phyloP scores from a whole-genome alignment of 2,888 invertebrate genomes.

The Vanessa cardui region DNA sequence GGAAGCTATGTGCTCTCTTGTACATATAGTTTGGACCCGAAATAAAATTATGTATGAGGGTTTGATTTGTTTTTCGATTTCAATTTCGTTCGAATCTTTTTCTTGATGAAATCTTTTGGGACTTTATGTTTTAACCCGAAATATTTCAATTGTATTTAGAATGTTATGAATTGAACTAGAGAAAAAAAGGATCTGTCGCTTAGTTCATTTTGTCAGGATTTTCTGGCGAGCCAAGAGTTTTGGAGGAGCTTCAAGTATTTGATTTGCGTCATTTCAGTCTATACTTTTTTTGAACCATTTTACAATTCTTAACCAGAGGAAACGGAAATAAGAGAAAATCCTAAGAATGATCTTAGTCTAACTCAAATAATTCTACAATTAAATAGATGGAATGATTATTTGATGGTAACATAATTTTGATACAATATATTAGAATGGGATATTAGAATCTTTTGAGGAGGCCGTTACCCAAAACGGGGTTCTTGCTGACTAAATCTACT shows the following conservation, averaged over 20 bases:
- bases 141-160: background rate
- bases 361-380: too few relatives aligned
- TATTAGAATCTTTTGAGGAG: too few relatives aligned
- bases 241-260: background rate
- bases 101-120: background rate
- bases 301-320: too few relatives aligned
- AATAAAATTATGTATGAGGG: conserved; percentile 30
- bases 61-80: conserved; percentile 28
- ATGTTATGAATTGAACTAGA: background rate
- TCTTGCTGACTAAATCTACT: too few relatives aligned
- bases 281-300: too few relatives aligned
- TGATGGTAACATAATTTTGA: too few relatives aligned
- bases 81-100: conserved; percentile 15
- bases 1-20: conserved; percentile 21
- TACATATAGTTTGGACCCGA: conserved; percentile 24
- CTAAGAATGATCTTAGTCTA: too few relatives aligned
- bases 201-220: background rate
- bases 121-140: background rate
- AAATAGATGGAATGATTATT: too few relatives aligned
- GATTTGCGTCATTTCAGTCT: too few relatives aligned
- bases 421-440: too few relatives aligned
- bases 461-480: too few relatives aligned
- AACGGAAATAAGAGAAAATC: too few relatives aligned
- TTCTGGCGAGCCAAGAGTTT: background rate
- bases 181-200: background rate